Evolutionary conservation across 2,888 invertebrate species (phyloP).

Genomic region (Heterodera filipjevi): DNA sequence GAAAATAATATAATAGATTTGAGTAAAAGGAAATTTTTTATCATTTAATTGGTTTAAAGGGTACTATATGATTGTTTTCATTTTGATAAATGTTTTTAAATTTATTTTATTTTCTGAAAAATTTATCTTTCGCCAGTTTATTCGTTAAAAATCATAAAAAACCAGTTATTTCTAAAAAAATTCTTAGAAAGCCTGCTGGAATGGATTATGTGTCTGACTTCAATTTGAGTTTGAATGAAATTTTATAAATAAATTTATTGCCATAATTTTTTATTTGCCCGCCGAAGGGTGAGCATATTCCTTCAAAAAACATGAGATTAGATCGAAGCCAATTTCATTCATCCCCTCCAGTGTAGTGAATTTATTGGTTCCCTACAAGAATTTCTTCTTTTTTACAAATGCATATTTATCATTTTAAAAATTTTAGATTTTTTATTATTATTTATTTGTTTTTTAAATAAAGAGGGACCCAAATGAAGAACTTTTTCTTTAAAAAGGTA

Average conservation of each 20-base stretch:
- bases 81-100: too few species aligned
- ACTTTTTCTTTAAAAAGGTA: constrained; percentile 27
- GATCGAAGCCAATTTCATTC: constrained; percentile 13
- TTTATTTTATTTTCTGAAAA: too few species aligned
- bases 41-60: too few species aligned
- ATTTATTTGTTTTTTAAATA: neutral
- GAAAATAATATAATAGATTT: too few species aligned
- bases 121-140: too few species aligned
- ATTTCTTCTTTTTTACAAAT: neutral
- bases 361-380: neutral
- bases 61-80: too few species aligned
- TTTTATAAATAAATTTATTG: neutral
- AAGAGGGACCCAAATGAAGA: neutral
- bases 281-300: neutral
- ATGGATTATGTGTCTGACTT: too few species aligned
- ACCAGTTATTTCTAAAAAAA: too few species aligned
- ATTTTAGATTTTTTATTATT: neutral
- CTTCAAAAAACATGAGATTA: neutral
- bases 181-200: too few species aligned
- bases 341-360: neutral
- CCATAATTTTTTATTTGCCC: neutral
- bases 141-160: too few species aligned
- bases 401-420: neutral
- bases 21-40: too few species aligned
- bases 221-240: neutral